A percentile compares a stretch with the other conserved stretches of the same genome.
phyloP scores from a whole-genome alignment of 2,888 invertebrate genomes.

The Panzeria rudis region DNA sequence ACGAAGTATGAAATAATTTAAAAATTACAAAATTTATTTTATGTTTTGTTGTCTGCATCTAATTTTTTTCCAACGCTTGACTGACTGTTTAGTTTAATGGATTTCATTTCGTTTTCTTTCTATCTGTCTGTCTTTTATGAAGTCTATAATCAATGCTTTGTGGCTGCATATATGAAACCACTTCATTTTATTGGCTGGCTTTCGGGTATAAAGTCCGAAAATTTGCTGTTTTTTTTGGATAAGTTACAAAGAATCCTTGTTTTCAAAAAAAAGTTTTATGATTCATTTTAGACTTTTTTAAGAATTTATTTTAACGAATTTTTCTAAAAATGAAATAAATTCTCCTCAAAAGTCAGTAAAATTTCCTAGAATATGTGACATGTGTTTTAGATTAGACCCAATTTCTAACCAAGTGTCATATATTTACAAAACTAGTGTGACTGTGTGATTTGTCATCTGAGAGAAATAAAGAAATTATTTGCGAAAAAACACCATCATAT shows the following conservation, averaged over 20 bases:
- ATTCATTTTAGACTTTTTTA: constrained; percentile 14
- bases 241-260: not conserved
- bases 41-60: constrained; percentile 53
- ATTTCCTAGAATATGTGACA: constrained; percentile 38
- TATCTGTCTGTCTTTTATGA: constrained; percentile 2
- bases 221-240: not conserved
- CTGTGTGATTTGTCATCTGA: constrained; percentile 51
- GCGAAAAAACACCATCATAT: constrained; percentile 49
- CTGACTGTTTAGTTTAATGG: constrained; percentile 64
- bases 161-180: constrained; percentile 1
- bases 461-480: constrained; percentile 1
- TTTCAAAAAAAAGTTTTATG: constrained; percentile 15
- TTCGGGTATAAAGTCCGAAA: constrained; percentile 12
- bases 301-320: not conserved
- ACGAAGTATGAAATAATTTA: constrained; percentile 64
- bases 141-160: constrained; percentile 18
- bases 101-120: constrained; percentile 17
- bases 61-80: constrained; percentile 54
- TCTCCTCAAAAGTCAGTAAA: constrained; percentile 6
- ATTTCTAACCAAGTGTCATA: constrained; percentile 49
- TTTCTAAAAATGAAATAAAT: constrained; percentile 5
- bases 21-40: constrained; percentile 59
- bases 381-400: constrained; percentile 53
- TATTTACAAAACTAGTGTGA: constrained; percentile 36
- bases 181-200: constrained; percentile 7